Evolutionary conservation across 1,140 invertebrate genomes (phyloP).

Genomic region (Vanessa tameamea): DNA sequence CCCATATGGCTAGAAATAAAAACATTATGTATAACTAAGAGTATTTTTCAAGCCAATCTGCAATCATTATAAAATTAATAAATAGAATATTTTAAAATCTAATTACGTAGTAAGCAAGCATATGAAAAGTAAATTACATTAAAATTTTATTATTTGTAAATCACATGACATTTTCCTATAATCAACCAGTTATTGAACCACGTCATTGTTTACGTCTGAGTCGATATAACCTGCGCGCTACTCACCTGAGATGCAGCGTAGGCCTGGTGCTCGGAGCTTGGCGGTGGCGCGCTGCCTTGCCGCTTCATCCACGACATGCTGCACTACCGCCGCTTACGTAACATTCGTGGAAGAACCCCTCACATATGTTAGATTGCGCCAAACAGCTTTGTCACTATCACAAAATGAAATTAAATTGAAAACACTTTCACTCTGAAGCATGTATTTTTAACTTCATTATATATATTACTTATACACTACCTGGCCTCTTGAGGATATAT

Average conservation of each 20-base stretch:
- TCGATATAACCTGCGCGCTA: constrained; percentile 54
- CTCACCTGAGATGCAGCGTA: constrained; percentile 63
- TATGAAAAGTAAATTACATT: neutral
- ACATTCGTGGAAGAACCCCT: constrained; percentile 63
- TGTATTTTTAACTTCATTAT: constrained; percentile 26
- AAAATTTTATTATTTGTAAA: constrained; percentile 12
- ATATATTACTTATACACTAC: constrained; percentile 15
- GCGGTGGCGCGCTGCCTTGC: constrained; percentile 60
- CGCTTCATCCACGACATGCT: constrained; percentile 79
- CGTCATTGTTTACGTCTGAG: constrained; percentile 73
- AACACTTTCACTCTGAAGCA: constrained; percentile 69
- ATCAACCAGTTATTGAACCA: constrained; percentile 44
- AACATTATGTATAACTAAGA: neutral
- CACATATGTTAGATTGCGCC: constrained; percentile 68
- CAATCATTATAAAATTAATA: no score
- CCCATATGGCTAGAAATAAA: constrained; percentile 53
- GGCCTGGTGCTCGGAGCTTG: constrained; percentile 53
- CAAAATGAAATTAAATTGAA: constrained; percentile 55
- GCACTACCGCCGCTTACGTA: constrained; percentile 71
- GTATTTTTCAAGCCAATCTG: neutral
- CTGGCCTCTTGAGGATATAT: constrained; percentile 1
- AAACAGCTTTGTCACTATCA: constrained; percentile 75
- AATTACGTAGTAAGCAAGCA: neutral
- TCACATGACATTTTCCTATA: constrained; percentile 30
- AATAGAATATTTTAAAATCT: no score